Evolutionary conservation across 1,140 invertebrate species (phyloP).

Genomic region (Thaumetopoea pityocampa): DNA sequence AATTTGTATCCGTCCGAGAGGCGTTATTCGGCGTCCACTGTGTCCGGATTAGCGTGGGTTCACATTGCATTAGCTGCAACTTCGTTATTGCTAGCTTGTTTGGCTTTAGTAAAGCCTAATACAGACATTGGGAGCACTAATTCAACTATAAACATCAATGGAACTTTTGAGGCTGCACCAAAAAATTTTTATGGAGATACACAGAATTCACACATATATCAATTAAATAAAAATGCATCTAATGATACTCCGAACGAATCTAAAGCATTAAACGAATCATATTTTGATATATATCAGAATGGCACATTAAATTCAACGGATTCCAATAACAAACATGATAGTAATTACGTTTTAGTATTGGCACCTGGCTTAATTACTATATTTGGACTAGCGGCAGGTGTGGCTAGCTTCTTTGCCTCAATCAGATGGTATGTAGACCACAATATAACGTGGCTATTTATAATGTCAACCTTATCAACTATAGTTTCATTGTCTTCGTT

Average conservation of each 20-base stretch:
- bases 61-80: constrained; percentile 76
- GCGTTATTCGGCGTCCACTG: constrained; percentile 81
- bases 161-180: no score
- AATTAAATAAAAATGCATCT: constrained; percentile 5
- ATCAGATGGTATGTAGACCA: constrained; percentile 81
- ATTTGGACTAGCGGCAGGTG: constrained; percentile 73
- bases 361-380: constrained; percentile 69
- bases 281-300: constrained; percentile 4
- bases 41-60: constrained; percentile 78
- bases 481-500: constrained; percentile 60
- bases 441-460: constrained; percentile 79
- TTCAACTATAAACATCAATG: no score
- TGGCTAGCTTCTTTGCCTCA: constrained; percentile 78
- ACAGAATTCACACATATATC: no score
- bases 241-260: constrained; percentile 8
- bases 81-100: constrained; percentile 73
- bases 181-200: no score
- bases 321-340: constrained; percentile 24
- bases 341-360: constrained; percentile 48
- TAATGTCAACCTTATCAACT: constrained; percentile 70
- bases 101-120: constrained; percentile 69
- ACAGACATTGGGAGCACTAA: no score
- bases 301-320: constrained; percentile 19
- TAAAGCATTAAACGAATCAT: constrained; percentile 15
- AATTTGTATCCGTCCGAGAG: constrained; percentile 80